phyloP scores from a whole-genome alignment of 2,888 invertebrate genomes.

The Coenonympha arcania region DNA sequence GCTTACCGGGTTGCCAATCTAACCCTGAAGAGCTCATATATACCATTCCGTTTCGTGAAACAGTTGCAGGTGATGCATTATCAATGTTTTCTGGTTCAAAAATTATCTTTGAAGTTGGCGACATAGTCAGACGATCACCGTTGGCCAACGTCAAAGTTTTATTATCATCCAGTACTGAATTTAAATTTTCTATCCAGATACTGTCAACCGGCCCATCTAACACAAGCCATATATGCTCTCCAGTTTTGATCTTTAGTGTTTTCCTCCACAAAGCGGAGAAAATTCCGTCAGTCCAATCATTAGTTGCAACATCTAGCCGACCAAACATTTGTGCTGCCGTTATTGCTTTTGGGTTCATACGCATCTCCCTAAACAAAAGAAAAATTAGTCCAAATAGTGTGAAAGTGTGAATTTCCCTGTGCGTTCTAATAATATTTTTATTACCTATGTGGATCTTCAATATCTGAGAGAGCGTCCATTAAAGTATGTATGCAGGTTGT shows the following conservation, averaged over 20 bases:
- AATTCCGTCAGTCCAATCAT: conserved; percentile 99
- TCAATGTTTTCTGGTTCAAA: conserved; percentile 98
- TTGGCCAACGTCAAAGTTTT: conserved; percentile 96
- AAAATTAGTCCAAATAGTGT: background rate
- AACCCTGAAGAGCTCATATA: conserved; percentile 98
- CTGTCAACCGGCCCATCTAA: conserved; percentile 97
- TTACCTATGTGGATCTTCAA: conserved; percentile 87
- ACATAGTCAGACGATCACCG: conserved; percentile 95
- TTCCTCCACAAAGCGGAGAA: conserved; percentile 97
- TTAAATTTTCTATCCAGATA: conserved; percentile 98
- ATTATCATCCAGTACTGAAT: conserved; percentile 97
- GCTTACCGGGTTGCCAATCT: conserved; percentile 86
- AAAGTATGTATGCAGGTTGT: conserved; percentile 91
- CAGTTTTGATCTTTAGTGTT: conserved; percentile 89
- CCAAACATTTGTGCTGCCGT: conserved; percentile 99
- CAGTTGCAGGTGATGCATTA: conserved; percentile 97
- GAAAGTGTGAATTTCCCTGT: background rate
- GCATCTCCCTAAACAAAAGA: conserved; percentile 83
- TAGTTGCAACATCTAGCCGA: conserved; percentile 94
- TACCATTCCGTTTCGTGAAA: conserved; percentile 94
- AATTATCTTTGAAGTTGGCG: conserved; percentile 94
- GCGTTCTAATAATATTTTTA: conserved; percentile 55
- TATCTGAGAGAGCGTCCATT: conserved; percentile 91
- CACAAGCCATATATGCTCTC: conserved; percentile 94
- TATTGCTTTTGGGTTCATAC: conserved; percentile 99